Conservation (phyloP, 2,113 vertebrate genomes). For the Lycaon pictus region DNA sequence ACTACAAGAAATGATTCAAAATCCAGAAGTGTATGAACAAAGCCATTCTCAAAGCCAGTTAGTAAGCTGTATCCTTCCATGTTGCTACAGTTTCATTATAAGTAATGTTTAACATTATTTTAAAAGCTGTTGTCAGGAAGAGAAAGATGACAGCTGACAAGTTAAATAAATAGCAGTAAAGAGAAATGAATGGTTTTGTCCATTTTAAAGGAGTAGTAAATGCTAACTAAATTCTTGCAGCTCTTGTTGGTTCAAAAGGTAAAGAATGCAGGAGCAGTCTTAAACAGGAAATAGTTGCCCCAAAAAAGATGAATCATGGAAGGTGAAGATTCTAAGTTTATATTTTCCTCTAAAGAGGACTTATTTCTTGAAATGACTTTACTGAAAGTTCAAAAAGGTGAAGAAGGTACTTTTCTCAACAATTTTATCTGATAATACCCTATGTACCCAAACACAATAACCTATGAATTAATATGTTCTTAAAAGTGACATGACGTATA, state of each 20-base stretch:
- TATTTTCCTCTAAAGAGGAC: not conserved
- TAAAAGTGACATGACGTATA: not conserved
- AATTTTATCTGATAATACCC: not conserved
- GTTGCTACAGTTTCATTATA: not conserved
- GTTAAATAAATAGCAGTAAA: not conserved
- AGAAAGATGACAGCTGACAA: not conserved
- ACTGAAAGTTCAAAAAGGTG: not conserved
- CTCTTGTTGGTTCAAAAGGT: not conserved
- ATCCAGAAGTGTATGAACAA: not conserved
- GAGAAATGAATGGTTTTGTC: not conserved
- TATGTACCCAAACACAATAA: not conserved
- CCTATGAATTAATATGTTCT: not conserved
- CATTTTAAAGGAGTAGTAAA: not conserved
- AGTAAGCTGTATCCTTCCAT: not conserved
- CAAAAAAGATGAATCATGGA: not conserved
- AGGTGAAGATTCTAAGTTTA: not conserved
- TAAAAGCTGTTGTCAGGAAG: not conserved
- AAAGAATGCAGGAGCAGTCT: not conserved
- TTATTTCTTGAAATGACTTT: slow-evolving; percentile 20
- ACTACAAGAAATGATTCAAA: not conserved
- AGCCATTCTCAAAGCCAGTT: not conserved
- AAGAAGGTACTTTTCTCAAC: not conserved
- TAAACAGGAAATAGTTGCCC: not conserved
- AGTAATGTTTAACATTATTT: not conserved
- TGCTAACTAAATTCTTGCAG: not conserved